Base-by-base conservation (phyloP, 2,888 invertebrate species). In the Microctonus aethiopoides region DNA sequence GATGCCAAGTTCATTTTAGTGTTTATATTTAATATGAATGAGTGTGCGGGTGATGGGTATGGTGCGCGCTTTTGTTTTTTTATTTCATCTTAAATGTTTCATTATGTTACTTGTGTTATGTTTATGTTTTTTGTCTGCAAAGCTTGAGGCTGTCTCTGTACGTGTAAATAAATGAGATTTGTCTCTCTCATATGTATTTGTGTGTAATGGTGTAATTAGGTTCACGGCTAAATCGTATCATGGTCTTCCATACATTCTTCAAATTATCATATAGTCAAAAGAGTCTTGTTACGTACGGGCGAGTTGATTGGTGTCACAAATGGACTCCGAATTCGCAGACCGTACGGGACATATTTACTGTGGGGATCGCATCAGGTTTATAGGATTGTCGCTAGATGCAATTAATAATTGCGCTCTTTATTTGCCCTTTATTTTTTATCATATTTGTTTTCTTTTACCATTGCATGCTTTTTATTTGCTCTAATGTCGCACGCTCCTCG, bases 251-350 rank as follows among this genome's bases (percentile, higher is more conserved):
- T 72, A 69, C 72, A 74, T 77, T 77, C 75, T 77, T 76, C 77
- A 78, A 79, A 77, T 80, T 77, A 79, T 76, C 77, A 78, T 79
- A 41, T 24, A 75, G 76, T 80, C 80, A 78, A 82, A 80, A 81
- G 75, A 77, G 70, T 76, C 74, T 68, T 73, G 75, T 75, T 80
- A 77, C 71, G 76, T 56, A 74, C 74, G 68, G 70, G 51, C 16
- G 65, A 68, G 41, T 52, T 46, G 13, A 39, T 57, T 59, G 32
- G 11, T 29, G 67, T 46, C 29, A 62, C 39, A 16, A 16, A 52
- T 36, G 24, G 56, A 16, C 39, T 51, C 13, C 11, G 16, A 22
- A 34, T 68, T n/a, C 52, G 59, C 29, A 13, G 34, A 61, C 62
- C 72, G 70, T 70, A 61, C 63, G 67, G 62, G 68, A 39, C 61